Base-by-base conservation (phyloP, 2,797 vertebrate genomes). In the Pteronotus mesoamericanus region DNA sequence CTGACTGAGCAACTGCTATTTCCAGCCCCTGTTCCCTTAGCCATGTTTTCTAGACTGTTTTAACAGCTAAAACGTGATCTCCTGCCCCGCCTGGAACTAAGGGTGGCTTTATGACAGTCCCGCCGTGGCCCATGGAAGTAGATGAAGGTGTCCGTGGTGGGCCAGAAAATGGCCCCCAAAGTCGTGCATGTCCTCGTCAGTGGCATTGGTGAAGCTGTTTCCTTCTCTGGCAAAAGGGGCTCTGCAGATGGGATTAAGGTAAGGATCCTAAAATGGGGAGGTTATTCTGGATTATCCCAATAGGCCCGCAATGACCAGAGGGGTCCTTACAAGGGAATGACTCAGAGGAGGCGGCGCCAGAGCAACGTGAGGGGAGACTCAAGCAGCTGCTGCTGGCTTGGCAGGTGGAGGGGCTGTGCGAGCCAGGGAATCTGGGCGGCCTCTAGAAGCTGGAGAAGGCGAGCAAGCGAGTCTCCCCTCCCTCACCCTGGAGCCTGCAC, bases 331-430 rank as follows among this genome's bases (percentile, higher is more conserved):
- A 32, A 39, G 18, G 53, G 24, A 26, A 37, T 14, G 16, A 37
- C 32, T 79, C 84, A n/a, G n/a, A 74, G 34, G 66, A 78, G 32
- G 19, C 19, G 2, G 37, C 16, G 19, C 24, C 32, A 11, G 37
- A 57, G 4, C 51, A 4, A n/a, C 0, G 0, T 34, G 24, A 74
- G 18, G 5, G 32, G 39, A 16, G 9, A 61, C 18, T 21, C 24
- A 18, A 2, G 1, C 15, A 5, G 14, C 24, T 3, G 0, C 19
- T 6, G 9, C 32, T 26, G 48, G 37, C 8, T 57, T 11, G 53
- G 78, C 55, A 51, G 42, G 32, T 18, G 6, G 42, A 71, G 82
- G 37, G n/a, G 9, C 18, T 7, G 19, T 10, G 44, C 1, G 48
- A 37, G 29, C 16, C 71, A 16, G 3, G 16, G 39, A 80, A 64